These are phyloP conservation scores for Pseudanteris insignis DNA, from an alignment of 2,888 invertebrate species.

Conservation along the genomic window DNA sequence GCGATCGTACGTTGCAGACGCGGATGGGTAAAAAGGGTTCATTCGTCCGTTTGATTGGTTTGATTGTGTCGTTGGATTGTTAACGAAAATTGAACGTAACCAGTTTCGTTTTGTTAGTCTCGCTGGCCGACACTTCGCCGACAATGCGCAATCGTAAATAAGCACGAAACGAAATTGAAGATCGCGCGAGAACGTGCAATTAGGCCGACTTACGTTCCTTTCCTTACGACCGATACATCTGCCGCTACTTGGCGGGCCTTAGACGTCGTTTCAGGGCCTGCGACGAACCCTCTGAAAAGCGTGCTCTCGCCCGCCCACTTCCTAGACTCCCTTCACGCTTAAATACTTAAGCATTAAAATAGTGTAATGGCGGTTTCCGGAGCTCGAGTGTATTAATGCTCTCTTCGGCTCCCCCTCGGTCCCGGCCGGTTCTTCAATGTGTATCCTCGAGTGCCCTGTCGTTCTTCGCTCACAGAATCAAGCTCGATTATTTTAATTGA, in stretches of 20 bases:
- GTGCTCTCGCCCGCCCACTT: constrained; percentile 55
- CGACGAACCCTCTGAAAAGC: constrained; percentile 45
- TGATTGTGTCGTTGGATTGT: no score
- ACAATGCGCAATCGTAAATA: no score
- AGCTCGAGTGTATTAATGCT: constrained; percentile 49
- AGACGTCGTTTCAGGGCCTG: constrained; percentile 43
- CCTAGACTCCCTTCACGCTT: constrained; percentile 58
- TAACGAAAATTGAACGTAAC: constrained; percentile 11
- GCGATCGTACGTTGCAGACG: no score
- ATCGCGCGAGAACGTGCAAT: constrained; percentile 31
- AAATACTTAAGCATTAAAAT: constrained; percentile 61
- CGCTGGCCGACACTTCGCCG: constrained; percentile 8
- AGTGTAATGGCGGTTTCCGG: constrained; percentile 63
- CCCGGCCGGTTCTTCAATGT: constrained; percentile 32
- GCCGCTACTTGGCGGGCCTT: constrained; percentile 36
- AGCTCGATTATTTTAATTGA: constrained; percentile 60
- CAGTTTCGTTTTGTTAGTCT: no score
- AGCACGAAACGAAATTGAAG: constrained; percentile 31
- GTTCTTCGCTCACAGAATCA: constrained; percentile 54
- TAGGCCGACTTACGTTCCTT: constrained; percentile 28
- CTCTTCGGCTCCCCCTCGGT: constrained; percentile 33
- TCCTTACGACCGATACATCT: constrained; percentile 28
- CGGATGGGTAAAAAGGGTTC: no score
- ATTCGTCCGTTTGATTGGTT: no score
- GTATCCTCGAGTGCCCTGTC: constrained; percentile 39